Evolutionary conservation across 2,888 invertebrate genomes (phyloP), one percentile per base, ranked within the genome.

Genomic region (Parnassius apollo): DNA sequence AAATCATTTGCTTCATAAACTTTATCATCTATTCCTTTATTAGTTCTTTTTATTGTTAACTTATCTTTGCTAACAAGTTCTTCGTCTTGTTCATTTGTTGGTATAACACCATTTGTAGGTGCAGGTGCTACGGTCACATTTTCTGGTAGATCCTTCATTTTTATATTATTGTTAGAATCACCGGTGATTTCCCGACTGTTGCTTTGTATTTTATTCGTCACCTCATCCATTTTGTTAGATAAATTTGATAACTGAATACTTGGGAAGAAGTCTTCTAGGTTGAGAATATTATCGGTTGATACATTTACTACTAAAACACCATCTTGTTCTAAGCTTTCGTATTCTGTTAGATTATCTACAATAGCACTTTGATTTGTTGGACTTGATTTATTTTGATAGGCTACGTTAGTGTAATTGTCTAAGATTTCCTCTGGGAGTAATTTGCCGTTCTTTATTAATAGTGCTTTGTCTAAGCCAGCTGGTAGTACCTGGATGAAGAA

Each of bases 181-280:
- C 92, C 93, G 48, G 88, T 92, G 48, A 93, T 93, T 76, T 93
- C 93, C 67, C 92, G 75, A 66, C 91, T 93, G 59, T 93, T 92
- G 67, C 93, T 93, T 71, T 93, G 93, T 54, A 93, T 92, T 76
- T 93, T 93, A 64, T 92, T 91, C 8, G 88, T 88, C 1, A 88
- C 85, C 71, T 93, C 93, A 66, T 92, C 91, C 71, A 83, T 83
- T 82, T 86, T 90, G 57, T 81, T 86, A 7, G 86, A 82, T 66
- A 81, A 71, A 73, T 92, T 86, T 55, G 87, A 73, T 67, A 89
- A 73, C 74, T 86, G 85, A 56, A 91, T 84, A 63, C 81, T 82
- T 49, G 88, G 85, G 66, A 87, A 90, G 54, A 91, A 73, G 67
- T 92, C 92, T 57, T 91, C 90, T 66, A 88, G 78, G 75, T 91